These are phyloP conservation scores for Notodromas monacha DNA, from an alignment of 2,888 invertebrate genomes.

Conservation along the genomic window DNA sequence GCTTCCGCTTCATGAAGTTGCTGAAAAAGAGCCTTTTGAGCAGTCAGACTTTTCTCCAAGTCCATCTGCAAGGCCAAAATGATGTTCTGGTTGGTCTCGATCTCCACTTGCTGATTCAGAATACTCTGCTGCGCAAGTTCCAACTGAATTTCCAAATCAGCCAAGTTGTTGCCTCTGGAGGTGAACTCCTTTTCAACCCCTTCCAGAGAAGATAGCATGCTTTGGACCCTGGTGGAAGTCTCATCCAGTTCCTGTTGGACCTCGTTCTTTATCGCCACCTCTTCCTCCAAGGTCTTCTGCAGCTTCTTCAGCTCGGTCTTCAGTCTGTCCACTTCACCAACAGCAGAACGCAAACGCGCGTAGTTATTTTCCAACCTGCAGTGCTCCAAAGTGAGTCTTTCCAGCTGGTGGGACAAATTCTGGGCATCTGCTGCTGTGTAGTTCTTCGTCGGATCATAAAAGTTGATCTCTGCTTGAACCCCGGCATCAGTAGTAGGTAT, in stretches of 20 bases:
- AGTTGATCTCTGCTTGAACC: constrained; percentile 1
- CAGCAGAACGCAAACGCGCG: constrained; percentile 9
- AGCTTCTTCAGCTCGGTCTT: constrained; percentile 19
- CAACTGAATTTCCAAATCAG: constrained; percentile 38
- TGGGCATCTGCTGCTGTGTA: constrained; percentile 24
- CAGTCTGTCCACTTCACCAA: constrained; percentile 9
- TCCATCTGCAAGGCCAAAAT: not conserved
- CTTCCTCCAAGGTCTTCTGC: constrained; percentile 25
- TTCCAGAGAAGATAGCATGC: constrained; percentile 12
- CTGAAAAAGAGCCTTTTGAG: constrained; percentile 30
- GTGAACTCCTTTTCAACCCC: constrained; percentile 15
- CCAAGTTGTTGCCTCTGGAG: constrained; percentile 29
- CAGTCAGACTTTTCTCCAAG: constrained; percentile 23
- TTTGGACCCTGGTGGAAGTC: constrained; percentile 21
- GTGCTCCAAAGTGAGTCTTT: constrained; percentile 25
- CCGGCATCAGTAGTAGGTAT: too few relatives aligned
- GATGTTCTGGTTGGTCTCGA: not conserved
- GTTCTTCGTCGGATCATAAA: not conserved
- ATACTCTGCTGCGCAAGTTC: constrained; percentile 38
- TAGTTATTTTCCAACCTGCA: constrained; percentile 25
- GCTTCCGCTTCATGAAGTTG: constrained; percentile 42
- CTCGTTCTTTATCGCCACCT: constrained; percentile 34
- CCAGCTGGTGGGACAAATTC: constrained; percentile 24
- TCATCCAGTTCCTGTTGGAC: constrained; percentile 35
- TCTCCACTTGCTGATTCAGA: constrained; percentile 18